A percentile compares a stretch with the other conserved stretches of the same genome.
phyloP scores from a whole-genome alignment of 2,797 vertebrate species.

The Malacoraja senta region DNA sequence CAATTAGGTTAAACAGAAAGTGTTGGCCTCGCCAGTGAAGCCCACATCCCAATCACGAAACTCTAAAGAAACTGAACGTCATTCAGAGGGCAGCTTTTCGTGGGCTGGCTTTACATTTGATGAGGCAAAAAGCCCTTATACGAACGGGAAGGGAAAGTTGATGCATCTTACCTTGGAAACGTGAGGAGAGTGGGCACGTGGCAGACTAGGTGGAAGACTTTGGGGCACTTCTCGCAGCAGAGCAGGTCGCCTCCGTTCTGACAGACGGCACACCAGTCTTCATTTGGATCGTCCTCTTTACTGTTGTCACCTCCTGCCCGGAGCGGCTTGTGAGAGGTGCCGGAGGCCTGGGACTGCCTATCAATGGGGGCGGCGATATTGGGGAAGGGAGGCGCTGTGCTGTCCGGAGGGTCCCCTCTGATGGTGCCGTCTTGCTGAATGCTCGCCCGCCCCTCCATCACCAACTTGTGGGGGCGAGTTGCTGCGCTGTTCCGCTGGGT shows the following conservation, averaged over 20 bases:
- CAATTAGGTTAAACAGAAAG: background rate
- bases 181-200: slow-evolving; percentile 63
- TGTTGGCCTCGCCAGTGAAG: background rate
- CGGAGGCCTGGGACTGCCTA: background rate
- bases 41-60: background rate
- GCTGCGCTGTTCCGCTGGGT: background rate
- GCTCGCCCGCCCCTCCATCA: too few relatives aligned
- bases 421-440: slow-evolving; percentile 44
- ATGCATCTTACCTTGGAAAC: slow-evolving; percentile 60
- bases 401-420: slow-evolving; percentile 62
- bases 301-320: slow-evolving; percentile 51
- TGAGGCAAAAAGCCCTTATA: too few relatives aligned
- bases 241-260: slow-evolving; percentile 70
- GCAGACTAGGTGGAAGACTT: slow-evolving; percentile 70
- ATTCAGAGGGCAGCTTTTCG: background rate
- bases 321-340: background rate
- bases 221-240: slow-evolving; percentile 70
- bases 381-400: slow-evolving; percentile 51
- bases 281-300: slow-evolving; percentile 69
- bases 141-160: background rate
- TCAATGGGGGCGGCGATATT: background rate
- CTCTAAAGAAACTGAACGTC: background rate
- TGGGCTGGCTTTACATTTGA: too few relatives aligned
- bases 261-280: slow-evolving; percentile 72
- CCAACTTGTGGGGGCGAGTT: background rate